Evolutionary conservation across 2,113 vertebrate genomes (phyloP), one percentile per base, ranked within the genome.

Genomic region (Oncorhynchus mykiss): DNA sequence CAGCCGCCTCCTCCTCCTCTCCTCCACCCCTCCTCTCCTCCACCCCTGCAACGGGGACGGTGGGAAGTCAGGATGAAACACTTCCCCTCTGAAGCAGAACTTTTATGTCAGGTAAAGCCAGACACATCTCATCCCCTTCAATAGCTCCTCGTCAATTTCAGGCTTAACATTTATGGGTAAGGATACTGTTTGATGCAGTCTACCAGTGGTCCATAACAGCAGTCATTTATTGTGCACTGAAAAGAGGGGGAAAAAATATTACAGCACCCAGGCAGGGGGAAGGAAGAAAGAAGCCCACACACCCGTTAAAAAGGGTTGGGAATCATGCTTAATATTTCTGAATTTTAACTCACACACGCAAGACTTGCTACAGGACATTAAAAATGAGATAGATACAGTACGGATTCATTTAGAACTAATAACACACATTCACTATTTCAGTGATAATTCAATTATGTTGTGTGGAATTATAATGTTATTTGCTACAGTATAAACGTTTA

Each of bases 151-250:
- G 92, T 96, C 95, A 96, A 96, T 93, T 95, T 89, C 90, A 92
- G 95, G 93, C 95, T 91, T 96, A 95, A 96, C 93, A 94, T 96
- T 97, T 97, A 97, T 96, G 94, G 92, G 93, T 92, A 95, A 99
- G 96, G 98, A 99, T 99, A 99, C 97, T 99, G 98, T 96, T 99
- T 99, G 96, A 99, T 99, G 96, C 96, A 97, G 95, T 99, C 97
- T 91, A 99, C 98, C 96, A 99, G 94, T 82, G 98, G 98, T 94
- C 98, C 98, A 93, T 99, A 99, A 96, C 97, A 99, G 91, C 95
- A 99, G 95, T 99, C 98, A 81, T 99, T 99, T 94, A 98, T 95
- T 86, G 95, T 96, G 92, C 98, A 99, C 98, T 99, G 95, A 89
- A 94, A 91, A 76, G 74, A 90, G 84, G 70, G 79, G 75, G 77